Evolutionary conservation across 2,113 vertebrate genomes (phyloP).

Genomic region (Zootoca vivipara): DNA sequence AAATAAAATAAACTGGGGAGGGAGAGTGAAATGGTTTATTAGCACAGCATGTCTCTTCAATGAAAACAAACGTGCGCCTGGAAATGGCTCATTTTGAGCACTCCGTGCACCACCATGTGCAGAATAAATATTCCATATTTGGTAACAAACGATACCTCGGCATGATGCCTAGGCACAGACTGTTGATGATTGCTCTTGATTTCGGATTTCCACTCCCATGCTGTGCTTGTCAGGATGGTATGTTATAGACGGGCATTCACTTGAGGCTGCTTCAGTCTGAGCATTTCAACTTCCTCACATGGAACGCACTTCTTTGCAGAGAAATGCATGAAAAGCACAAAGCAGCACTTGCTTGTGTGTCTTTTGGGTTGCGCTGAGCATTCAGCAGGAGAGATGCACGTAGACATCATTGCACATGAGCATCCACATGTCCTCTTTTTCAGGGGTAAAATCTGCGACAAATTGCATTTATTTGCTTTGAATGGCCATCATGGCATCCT

Average conservation of each 20-base stretch:
- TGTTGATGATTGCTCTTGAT: not conserved
- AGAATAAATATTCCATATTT: not conserved
- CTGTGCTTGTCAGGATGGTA: not conserved
- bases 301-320: not conserved
- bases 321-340: not conserved
- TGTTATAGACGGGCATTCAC: rapidly evolving
- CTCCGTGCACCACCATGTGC: not conserved
- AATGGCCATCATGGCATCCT: too few species aligned
- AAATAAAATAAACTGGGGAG: not conserved
- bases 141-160: not conserved
- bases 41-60: not conserved
- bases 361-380: not conserved
- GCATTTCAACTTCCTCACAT: not conserved
- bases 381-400: not conserved
- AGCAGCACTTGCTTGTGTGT: not conserved
- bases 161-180: slow-evolving; percentile 9
- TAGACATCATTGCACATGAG: not conserved
- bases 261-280: not conserved
- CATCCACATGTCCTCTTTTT: not conserved
- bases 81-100: not conserved
- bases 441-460: too few species aligned
- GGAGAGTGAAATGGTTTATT: not conserved
- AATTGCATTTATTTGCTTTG: too few species aligned
- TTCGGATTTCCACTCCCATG: not conserved
- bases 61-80: not conserved